Conservation (phyloP, 2,797 vertebrate species). For the Gymnoscopelus microlampas region DNA sequence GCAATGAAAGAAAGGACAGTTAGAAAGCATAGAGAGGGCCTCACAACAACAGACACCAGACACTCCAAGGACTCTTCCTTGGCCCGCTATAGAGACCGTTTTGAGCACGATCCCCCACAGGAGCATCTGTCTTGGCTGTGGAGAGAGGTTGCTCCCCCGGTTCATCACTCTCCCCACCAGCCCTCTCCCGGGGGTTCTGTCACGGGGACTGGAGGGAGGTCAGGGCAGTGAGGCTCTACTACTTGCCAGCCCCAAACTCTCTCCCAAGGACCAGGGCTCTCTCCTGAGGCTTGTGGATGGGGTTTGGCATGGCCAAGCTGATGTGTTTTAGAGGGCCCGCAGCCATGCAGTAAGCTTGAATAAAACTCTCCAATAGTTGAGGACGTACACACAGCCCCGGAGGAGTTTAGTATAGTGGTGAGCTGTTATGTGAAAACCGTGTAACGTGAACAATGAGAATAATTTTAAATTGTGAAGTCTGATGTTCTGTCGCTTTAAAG, state of each 20-base stretch:
- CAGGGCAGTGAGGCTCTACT: constrained; percentile 13
- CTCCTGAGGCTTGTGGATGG: constrained; percentile 21
- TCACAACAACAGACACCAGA: constrained; percentile 34
- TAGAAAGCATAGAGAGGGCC: constrained; percentile 27
- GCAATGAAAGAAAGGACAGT: not conserved
- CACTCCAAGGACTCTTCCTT: constrained; percentile 37
- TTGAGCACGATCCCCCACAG: constrained; percentile 17
- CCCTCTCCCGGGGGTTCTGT: constrained; percentile 1
- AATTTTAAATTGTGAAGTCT: not conserved
- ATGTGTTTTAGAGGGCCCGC: constrained; percentile 17
- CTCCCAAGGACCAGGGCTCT: constrained; percentile 5
- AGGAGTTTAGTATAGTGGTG: not conserved
- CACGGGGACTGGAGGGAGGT: constrained; percentile 8
- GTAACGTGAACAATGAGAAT: not conserved
- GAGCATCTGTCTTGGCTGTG: constrained; percentile 34
- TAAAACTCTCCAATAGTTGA: not conserved
- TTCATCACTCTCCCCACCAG: not conserved
- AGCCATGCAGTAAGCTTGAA: not conserved
- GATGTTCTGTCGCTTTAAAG: not conserved
- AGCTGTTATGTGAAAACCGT: not conserved
- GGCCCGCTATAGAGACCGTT: constrained; percentile 15
- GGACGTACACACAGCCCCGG: not conserved
- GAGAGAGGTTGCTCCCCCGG: constrained; percentile 1
- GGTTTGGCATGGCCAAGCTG: constrained; percentile 19
- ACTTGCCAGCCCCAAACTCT: constrained; percentile 2